Evolutionary conservation across 2,888 invertebrate species (phyloP), one percentile per base, ranked within the genome.

Genomic region (Pachymerium ferrugineum): DNA sequence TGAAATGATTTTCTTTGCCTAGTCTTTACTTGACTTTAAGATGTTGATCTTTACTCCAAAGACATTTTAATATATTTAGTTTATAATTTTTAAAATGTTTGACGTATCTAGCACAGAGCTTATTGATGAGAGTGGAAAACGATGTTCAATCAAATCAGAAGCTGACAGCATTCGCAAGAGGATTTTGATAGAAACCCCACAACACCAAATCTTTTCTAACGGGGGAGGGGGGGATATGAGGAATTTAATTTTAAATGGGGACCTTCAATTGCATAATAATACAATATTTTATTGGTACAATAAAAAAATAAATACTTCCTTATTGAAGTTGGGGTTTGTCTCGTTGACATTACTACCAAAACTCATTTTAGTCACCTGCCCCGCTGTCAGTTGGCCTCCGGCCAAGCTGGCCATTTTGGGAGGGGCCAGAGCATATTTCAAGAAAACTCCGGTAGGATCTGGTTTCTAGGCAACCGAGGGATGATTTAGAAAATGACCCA

Each of bases 401-500:
- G 62, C 62, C 62, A 62, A 62, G 62, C 25, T 62, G 62, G 62
- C 62, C 62, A 62, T 62, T 62, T 62, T 62, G 62, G 62, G 62
- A 62, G 62, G 62, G 28, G 62, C 25, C 28, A 12, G 12, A 28
- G 28, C 25, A 62, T 28, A 62, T 47, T 47, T 47, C 19, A 19
- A 47, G 25, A 25, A 22, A 62, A 62, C 28, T 62, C 4, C 38
- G 16, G 38, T 10, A 28, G 28, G 62, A 25, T 62, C 62, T 28
- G 62, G 62, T 62, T 28, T 62, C 62, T 62, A 62, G 25, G 62
- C 62, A 62, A 62, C 62, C 25, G 62, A 14, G 62, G 62, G 62
- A 62, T 62, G 62, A 62, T 62, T 62, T 62, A 62, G 62, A 62
- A 62, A 62, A 62, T 62, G 62, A 62, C 62, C 62, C 62, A 62